Evolutionary conservation across 1,140 invertebrate genomes (phyloP).

Genomic region (Lanistes nyassanus): DNA sequence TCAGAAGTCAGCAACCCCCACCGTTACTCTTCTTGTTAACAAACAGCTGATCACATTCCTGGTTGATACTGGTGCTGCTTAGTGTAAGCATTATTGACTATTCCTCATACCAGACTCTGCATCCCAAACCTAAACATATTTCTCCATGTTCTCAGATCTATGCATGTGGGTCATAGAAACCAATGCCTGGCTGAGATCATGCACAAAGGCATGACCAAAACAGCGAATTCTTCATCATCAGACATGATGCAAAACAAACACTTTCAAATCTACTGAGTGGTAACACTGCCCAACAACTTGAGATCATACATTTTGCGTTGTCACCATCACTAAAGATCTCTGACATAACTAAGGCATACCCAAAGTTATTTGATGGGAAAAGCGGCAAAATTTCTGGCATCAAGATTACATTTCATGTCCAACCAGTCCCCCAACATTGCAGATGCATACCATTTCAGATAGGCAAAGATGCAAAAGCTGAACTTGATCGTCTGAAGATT

Average conservation of each 20-base stretch:
- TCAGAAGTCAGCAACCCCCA: not conserved
- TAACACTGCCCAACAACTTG: not conserved
- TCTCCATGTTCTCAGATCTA: too few species aligned
- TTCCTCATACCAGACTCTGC: not conserved
- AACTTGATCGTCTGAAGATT: constrained; percentile 21
- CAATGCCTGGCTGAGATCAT: too few species aligned
- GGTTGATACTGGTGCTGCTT: not conserved
- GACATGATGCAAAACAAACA: too few species aligned
- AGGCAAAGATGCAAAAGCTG: constrained; percentile 18
- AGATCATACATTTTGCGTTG: not conserved
- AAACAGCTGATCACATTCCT: not conserved
- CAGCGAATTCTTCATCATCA: not conserved
- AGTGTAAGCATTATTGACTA: not conserved
- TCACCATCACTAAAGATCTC: too few species aligned
- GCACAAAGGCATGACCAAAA: not conserved
- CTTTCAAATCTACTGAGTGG: not conserved
- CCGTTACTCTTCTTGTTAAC: not conserved
- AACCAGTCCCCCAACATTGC: not conserved
- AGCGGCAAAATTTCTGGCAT: not conserved
- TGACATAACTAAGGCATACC: not conserved
- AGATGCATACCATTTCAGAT: constrained; percentile 31
- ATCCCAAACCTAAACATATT: not conserved
- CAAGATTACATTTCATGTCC: not conserved
- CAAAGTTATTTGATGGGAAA: not conserved
- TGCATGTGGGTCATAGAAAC: not conserved